Evolutionary conservation across 2,113 vertebrate species (phyloP), one percentile per base, ranked within the genome.

Genomic region (Menura novaehollandiae): DNA sequence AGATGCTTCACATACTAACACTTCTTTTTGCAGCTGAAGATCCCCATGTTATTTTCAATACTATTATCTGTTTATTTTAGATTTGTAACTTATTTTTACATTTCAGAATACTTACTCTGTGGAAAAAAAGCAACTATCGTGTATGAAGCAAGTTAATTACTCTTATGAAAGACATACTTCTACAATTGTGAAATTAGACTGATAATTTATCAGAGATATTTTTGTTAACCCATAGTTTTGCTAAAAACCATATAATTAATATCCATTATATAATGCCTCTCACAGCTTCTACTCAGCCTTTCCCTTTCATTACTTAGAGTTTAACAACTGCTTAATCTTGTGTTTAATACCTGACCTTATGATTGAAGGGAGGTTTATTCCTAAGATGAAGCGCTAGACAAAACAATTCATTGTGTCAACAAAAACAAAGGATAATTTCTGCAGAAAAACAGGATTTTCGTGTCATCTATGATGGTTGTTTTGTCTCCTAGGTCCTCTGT

Each of bases 281-380:
- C 41, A 18, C 6, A 53, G 39, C 24, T 83, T 69, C 37, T 46
- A 8, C 84, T 95, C 74, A 77, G 32, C 23, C n/a, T 79, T 88
- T 88, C 28, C 20, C 30, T 43, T 80, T 80, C 56, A 85, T 60
- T 93, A 79, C 49, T 93, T 79, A 75, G 49, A 79, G 88, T 37
- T 93, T 92, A 83, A 83, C 21, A 93, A n/a, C 37, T 90, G 56
- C 26, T 84, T 58, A 77, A 52, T 71, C 56, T 74, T 88, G 7
- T 66, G 83, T 63, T 80, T 91, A 96, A 95, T 93, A 93, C 52
- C n/a, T 85, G 87, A 92, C 30, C 33, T 86, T 30, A 44, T 9
- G 6, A 67, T 33, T 5, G 9, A 19, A 91, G 13, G 16, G 39
- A 93, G 8, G 35, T 26, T 62, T 89, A 87, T 62, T 95, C 58